These are phyloP conservation scores for Sisor rabdophorus DNA, from an alignment of 2,113 vertebrate genomes.

Conservation along the genomic window DNA sequence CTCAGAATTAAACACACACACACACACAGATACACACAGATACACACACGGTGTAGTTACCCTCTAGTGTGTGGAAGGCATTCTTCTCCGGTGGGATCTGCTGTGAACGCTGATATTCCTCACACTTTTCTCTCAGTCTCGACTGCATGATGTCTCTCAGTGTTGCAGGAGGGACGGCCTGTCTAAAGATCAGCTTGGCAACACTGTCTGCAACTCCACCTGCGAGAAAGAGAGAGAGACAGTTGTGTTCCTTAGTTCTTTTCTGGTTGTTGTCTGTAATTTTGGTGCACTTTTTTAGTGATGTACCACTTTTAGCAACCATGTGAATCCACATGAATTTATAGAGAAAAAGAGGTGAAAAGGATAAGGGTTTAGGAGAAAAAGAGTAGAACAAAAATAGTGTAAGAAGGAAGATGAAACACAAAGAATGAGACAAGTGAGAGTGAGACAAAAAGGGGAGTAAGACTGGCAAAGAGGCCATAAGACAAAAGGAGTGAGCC, in stretches of 20 bases:
- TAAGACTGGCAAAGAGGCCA: too few relatives aligned
- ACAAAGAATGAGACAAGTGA: too few relatives aligned
- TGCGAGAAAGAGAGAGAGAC: constrained; percentile 45
- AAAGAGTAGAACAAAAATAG: background rate
- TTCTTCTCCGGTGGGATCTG: background rate
- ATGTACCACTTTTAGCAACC: too few relatives aligned
- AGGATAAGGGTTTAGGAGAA: background rate
- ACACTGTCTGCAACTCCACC: constrained; percentile 89
- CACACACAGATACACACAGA: constrained; percentile 60
- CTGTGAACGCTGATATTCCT: constrained; percentile 20
- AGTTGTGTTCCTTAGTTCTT: background rate
- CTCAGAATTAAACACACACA: background rate
- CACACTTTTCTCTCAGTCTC: constrained; percentile 47
- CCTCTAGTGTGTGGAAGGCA: constrained; percentile 45
- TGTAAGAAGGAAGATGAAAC: background rate
- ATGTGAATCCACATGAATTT: too few relatives aligned
- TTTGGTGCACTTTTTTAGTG: too few relatives aligned
- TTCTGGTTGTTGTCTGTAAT: background rate
- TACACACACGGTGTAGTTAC: constrained; percentile 43
- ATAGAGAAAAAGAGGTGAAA: background rate
- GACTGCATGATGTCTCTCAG: constrained; percentile 71
- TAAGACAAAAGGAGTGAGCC: too few relatives aligned
- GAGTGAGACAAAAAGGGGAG: too few relatives aligned
- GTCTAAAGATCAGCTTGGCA: constrained; percentile 93
- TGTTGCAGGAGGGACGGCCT: constrained; percentile 72